Conservation (phyloP, 2,888 invertebrate species). For the Halocaridina rubra region DNA sequence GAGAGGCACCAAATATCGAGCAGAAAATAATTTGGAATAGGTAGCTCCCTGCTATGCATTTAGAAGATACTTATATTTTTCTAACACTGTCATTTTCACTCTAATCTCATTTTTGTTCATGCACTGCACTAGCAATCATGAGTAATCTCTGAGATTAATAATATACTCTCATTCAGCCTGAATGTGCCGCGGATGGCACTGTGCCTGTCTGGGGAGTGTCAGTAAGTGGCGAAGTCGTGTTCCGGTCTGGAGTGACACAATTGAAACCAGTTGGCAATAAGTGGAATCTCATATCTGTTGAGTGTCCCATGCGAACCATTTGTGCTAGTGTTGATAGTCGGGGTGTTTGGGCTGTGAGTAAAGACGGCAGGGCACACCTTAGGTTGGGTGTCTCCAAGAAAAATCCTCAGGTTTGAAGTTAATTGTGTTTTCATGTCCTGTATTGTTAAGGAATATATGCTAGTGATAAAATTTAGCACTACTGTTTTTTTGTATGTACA, state of each 20-base stretch:
- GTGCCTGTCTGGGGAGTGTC: slow-evolving; percentile 83
- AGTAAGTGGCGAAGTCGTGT: slow-evolving; percentile 86
- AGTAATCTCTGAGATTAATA: too few species aligned
- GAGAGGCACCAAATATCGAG: too few species aligned
- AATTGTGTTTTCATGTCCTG: too few species aligned
- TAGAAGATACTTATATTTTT: too few species aligned
- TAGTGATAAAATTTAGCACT: too few species aligned
- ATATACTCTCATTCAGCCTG: slow-evolving; percentile 45
- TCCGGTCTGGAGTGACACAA: slow-evolving; percentile 81
- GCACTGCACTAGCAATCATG: too few species aligned
- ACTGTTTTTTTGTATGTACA: too few species aligned
- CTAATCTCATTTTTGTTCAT: too few species aligned
- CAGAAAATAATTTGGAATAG: too few species aligned
- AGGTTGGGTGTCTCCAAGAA: slow-evolving; percentile 77
- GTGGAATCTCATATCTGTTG: slow-evolving; percentile 85
- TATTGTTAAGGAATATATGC: too few species aligned
- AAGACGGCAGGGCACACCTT: slow-evolving; percentile 86
- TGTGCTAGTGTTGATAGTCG: slow-evolving; percentile 15
- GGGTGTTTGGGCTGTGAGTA: slow-evolving; percentile 85
- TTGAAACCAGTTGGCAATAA: slow-evolving; percentile 74
- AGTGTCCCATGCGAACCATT: slow-evolving; percentile 67
- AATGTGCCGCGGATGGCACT: slow-evolving; percentile 54
- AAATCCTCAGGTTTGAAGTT: slow-evolving; percentile 77
- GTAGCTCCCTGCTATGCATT: too few species aligned
- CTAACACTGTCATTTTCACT: too few species aligned